Evolutionary conservation across 2,888 invertebrate species (phyloP), one percentile per base, ranked within the genome.

Genomic region (Xanthorhoe designata): DNA sequence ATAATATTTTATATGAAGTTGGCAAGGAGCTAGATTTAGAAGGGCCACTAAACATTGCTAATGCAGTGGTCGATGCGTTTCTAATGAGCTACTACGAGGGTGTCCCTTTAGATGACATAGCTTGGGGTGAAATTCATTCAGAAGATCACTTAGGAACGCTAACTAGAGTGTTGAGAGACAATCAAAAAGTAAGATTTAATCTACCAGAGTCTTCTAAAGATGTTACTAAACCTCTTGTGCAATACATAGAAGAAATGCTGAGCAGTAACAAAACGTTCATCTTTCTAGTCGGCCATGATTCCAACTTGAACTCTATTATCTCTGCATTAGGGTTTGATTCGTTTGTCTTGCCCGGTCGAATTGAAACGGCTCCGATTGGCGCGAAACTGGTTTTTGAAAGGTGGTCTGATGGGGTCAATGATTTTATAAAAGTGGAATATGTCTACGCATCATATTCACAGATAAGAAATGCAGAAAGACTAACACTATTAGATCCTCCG

Each of bases 41-140:
- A 1, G 91, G 91, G 0, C 86, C 88, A 0, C 72, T 91, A 4
- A 69, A 50, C 10, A 78, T 86, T 0, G 83, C 81, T 0, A 88
- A 84, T 67, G 62, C 74, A 0, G 73, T 89, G 5, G 79, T 86
- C 0, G 92, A 92, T 72, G 69, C 82, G 0, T 89, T 91, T 66
- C 51, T 91, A 10, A 92, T 92, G 92, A 81, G 84, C 45, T 90
- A 83, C 50, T 92, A 89, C 24, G 87, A 90, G 71, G 90, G 90
- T 0, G 74, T 77, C 60, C 77, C 84, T 0, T 15, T 74, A 4
- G 69, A 84, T 47, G 78, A 87, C 0, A 80, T 92, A 0, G 91
- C 85, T 0, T 91, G 91, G 90, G 91, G 90, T 0, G 72, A 81
- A 74, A 83, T 91, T 2, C 66, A 64, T 5, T 73, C 69, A 1